These are phyloP conservation scores for Drosophila mayaguana DNA, from an alignment of 2,888 invertebrate species.

Conservation along the genomic window DNA sequence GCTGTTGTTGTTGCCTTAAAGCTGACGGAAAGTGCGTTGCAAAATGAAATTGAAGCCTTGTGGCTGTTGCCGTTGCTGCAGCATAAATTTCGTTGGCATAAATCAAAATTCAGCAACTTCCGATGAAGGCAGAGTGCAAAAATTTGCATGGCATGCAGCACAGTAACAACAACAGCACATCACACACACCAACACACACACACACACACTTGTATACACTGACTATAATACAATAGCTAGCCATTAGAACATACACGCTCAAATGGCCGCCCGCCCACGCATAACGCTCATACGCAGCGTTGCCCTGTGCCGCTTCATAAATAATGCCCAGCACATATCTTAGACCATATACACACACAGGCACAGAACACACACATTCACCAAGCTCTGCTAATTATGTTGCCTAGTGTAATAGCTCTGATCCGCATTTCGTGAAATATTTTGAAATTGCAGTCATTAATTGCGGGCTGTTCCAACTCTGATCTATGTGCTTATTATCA, in stretches of 20 bases:
- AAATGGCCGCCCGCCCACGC: constrained; percentile 79
- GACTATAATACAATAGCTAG: constrained; percentile 22
- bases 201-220: constrained; percentile 4
- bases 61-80: constrained; percentile 43
- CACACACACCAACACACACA: constrained; percentile 1
- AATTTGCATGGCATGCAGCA: constrained; percentile 69
- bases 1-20: neutral
- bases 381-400: constrained; percentile 61
- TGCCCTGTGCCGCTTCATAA: constrained; percentile 51
- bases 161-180: constrained; percentile 3
- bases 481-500: constrained; percentile 62
- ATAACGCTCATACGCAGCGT: constrained; percentile 73
- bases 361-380: neutral
- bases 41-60: constrained; percentile 32
- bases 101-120: constrained; percentile 85
- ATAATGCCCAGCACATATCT: constrained; percentile 60
- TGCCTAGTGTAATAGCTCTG: constrained; percentile 17
- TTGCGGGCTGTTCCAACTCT: constrained; percentile 46
- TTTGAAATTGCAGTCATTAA: constrained; percentile 66
- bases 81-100: constrained; percentile 84
- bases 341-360: neutral
- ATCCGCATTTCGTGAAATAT: constrained; percentile 28
- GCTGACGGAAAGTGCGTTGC: constrained; percentile 14
- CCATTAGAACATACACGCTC: constrained; percentile 71
- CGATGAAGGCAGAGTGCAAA: constrained; percentile 82